Base-by-base conservation (phyloP, 2,113 vertebrate species). In the Choloepus hoffmanni region DNA sequence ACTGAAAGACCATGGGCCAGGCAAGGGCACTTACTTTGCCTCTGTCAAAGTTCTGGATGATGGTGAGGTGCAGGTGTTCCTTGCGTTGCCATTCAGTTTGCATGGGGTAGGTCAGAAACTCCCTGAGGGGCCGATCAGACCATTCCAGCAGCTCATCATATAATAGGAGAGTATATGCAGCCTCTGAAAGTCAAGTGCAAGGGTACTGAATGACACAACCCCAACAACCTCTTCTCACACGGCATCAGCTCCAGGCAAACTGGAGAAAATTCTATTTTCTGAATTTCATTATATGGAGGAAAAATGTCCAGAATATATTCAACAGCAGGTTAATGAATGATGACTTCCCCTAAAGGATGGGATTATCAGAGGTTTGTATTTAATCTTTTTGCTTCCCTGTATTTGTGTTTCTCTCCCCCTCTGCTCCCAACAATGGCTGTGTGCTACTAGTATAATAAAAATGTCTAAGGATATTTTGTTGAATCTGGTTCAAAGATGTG, bases 41-140 rank as follows among this genome's bases (percentile, higher is more conserved):
- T 72, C 98, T 97, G n/a, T 99, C 99, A 40, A 99, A 99, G 98
- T 99, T 99, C 97, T 99, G 99, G 96, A 99, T 99, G 96, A 99
- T 99, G 65, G 99, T 99, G 96, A 99, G 99, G 94, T 99, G 99
- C 93, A 99, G 98, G 62, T 98, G 99, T 96, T 99, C 99, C 95
- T 99, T 99, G 26, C 99, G 99, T 67, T 99, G 99, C 99, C 99
- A 99, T 97, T 99, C 99, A 4, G 99, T 99, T 95, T 99, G 99
- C 99, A 99, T 99, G 94, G 99, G 99, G 97, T 99, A 99, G 98
- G 98, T 99, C 93, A 99, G 99, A 85, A 99, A 99, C 97, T 99
- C 99, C 91, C 99, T 97, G 85, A 99, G 99, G 0, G 99, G 99
- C 89, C 99, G 98, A 18, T 99, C 99, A 0, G 99, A 99, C 99